Evolutionary conservation across 2,888 invertebrate species (phyloP).

Genomic region (Oxystoma pomonae): DNA sequence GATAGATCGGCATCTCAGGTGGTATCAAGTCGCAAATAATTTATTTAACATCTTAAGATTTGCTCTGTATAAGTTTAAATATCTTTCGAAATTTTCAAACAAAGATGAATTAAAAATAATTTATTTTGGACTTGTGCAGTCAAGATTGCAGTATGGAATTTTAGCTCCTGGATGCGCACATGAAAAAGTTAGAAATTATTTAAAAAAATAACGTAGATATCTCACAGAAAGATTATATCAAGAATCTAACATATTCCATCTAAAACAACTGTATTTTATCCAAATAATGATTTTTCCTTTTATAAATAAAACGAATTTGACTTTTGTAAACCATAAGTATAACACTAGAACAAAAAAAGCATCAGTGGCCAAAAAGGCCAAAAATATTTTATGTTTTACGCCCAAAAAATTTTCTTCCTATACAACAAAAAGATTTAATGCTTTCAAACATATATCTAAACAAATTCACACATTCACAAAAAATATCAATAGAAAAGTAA

Average conservation of each 20-base stretch:
- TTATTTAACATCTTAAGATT: not conserved
- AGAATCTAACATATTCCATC: not conserved
- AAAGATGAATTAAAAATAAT: not conserved
- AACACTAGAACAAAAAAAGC: not conserved
- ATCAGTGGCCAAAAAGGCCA: no score
- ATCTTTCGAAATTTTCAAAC: not conserved
- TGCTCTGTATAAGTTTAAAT: not conserved
- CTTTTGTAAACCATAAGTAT: not conserved
- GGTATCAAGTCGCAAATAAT: not conserved
- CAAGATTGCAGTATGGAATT: not conserved
- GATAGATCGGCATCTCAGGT: not conserved
- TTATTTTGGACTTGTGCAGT: not conserved
- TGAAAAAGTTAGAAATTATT: not conserved
- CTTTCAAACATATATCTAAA: no score
- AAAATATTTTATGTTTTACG: no score
- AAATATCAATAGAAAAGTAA: no score
- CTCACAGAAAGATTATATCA: not conserved
- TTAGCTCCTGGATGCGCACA: not conserved
- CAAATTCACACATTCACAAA: no score
- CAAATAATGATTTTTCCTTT: not conserved
- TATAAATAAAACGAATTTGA: not conserved
- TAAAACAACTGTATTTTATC: not conserved
- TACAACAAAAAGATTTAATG: no score
- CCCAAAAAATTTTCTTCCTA: no score
- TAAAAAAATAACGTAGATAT: not conserved